These are phyloP conservation scores for Menidia menidia DNA, from an alignment of 2,797 vertebrate genomes.

Conservation along the genomic window DNA sequence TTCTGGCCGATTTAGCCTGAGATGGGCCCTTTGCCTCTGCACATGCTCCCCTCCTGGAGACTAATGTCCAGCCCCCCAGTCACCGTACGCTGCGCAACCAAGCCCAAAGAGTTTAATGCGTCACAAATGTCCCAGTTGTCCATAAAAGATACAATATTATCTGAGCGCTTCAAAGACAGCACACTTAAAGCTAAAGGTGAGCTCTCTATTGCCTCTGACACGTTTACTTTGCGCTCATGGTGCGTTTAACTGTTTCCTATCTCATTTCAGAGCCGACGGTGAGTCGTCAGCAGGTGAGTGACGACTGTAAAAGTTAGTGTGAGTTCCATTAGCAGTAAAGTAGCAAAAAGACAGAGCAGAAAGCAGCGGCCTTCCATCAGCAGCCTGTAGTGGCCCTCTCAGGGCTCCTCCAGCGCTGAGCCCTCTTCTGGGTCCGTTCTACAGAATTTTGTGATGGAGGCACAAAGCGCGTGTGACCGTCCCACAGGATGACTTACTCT, in stretches of 20 bases:
- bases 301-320: slow-evolving; percentile 18
- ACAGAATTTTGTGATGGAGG: too few relatives aligned
- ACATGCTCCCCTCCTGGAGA: slow-evolving; percentile 28
- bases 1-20: slow-evolving; percentile 62
- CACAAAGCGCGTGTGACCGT: too few relatives aligned
- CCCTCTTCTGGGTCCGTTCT: too few relatives aligned
- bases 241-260: slow-evolving; percentile 23
- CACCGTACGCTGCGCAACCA: slow-evolving; percentile 67
- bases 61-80: slow-evolving; percentile 74
- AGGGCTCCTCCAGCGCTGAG: too few relatives aligned
- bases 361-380: too few relatives aligned
- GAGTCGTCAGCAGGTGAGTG: background rate
- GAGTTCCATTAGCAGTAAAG: slow-evolving; percentile 35
- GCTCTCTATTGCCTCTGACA: slow-evolving; percentile 11
- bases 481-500: too few relatives aligned
- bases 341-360: slow-evolving; percentile 17
- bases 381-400: too few relatives aligned
- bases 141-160: slow-evolving; percentile 26
- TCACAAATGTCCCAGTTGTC: slow-evolving; percentile 43
- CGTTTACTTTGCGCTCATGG: slow-evolving; percentile 23
- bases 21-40: slow-evolving; percentile 37
- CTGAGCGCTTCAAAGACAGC: background rate
- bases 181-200: background rate
- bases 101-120: slow-evolving; percentile 37
- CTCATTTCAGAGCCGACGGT: background rate